These are phyloP conservation scores for Peromyscus maniculatus DNA, from an alignment of 2,113 vertebrate genomes.

Conservation along the genomic window DNA sequence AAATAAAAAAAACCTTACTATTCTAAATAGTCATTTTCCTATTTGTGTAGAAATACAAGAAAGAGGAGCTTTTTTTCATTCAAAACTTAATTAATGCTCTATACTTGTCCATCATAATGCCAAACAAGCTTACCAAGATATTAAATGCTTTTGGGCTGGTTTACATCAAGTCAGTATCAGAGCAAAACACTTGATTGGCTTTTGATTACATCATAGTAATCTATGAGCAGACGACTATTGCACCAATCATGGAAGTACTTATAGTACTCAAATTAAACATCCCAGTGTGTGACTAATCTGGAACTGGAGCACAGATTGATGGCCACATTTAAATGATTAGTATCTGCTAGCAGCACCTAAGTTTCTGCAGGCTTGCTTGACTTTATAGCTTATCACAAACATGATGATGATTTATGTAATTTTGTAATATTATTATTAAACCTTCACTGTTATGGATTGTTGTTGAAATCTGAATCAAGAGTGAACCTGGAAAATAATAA, in stretches of 20 bases:
- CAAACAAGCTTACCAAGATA: background rate
- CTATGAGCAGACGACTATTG: background rate
- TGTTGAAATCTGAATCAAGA: slow-evolving; percentile 67
- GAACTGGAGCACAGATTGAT: slow-evolving; percentile 63
- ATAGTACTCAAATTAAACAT: slow-evolving; percentile 50
- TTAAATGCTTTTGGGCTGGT: background rate
- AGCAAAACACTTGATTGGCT: slow-evolving; percentile 49
- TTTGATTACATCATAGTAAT: slow-evolving; percentile 54
- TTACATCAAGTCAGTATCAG: slow-evolving; percentile 22
- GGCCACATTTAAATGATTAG: slow-evolving; percentile 69
- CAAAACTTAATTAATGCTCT: background rate
- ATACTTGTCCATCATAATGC: background rate
- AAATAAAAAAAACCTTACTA: background rate
- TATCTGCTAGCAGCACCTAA: slow-evolving; percentile 63
- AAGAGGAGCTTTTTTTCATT: background rate
- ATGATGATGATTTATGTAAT: slow-evolving; percentile 68
- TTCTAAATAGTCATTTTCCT: background rate
- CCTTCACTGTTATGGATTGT: slow-evolving; percentile 74
- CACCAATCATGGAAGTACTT: slow-evolving; percentile 22
- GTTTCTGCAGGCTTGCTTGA: slow-evolving; percentile 69
- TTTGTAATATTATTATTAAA: slow-evolving; percentile 73
- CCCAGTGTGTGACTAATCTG: slow-evolving; percentile 51
- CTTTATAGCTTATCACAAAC: slow-evolving; percentile 69
- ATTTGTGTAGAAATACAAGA: slow-evolving; percentile 2
- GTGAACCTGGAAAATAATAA: slow-evolving; percentile 71